Evolutionary conservation across 2,113 vertebrate species (phyloP).

Genomic region (Hypanus sabinus): DNA sequence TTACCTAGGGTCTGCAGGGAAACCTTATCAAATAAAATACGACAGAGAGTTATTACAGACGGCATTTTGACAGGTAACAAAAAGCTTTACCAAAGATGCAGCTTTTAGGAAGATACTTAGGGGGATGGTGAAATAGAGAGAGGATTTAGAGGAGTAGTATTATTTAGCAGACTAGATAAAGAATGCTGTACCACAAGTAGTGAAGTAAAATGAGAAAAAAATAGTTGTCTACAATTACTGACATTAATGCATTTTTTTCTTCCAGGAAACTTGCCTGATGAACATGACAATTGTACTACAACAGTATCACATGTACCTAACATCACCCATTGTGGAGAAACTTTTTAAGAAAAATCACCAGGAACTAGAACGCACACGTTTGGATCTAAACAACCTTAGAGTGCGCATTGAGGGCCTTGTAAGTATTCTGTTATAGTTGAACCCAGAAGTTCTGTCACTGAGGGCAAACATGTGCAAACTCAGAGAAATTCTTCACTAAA

Average conservation of each 20-base stretch:
- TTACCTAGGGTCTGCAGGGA: too few species aligned
- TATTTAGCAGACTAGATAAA: not conserved
- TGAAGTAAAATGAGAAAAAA: not conserved
- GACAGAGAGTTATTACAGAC: too few species aligned
- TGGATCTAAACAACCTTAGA: not conserved
- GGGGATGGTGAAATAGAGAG: too few species aligned
- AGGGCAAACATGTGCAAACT: too few species aligned
- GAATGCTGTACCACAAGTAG: not conserved
- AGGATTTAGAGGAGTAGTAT: too few species aligned
- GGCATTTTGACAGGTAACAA: too few species aligned
- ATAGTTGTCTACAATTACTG: not conserved
- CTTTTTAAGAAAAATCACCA: not conserved
- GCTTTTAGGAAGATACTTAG: too few species aligned
- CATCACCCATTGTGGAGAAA: not conserved
- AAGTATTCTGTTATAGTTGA: not conserved
- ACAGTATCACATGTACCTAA: not conserved
- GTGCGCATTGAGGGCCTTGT: not conserved
- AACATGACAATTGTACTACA: not conserved
- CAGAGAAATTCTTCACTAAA: too few species aligned
- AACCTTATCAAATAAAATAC: too few species aligned
- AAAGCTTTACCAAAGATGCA: too few species aligned
- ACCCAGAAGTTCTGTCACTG: too few species aligned
- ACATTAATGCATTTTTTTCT: not conserved
- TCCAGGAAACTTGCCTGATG: slow-evolving; percentile 9
- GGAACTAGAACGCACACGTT: not conserved